Evolutionary conservation across 2,797 vertebrate species (phyloP).

Genomic region (Cyclura pinguis): DNA sequence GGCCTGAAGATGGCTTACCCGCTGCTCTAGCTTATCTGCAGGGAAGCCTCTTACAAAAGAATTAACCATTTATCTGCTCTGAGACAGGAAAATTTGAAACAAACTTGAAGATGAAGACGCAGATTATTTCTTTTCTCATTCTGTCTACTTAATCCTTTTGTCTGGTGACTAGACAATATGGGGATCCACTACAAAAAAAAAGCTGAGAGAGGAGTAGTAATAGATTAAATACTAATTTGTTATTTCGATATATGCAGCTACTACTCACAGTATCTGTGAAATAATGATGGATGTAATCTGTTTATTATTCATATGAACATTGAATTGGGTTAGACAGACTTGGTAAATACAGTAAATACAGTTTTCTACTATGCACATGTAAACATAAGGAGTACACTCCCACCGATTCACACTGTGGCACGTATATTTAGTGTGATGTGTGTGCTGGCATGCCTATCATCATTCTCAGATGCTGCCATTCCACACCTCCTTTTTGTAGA

Average conservation of each 20-base stretch:
- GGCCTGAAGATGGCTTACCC: background rate
- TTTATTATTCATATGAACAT: constrained; percentile 62
- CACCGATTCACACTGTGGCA: constrained; percentile 68
- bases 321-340: constrained; percentile 72
- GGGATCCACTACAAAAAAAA: constrained; percentile 55
- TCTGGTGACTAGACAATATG: constrained; percentile 61
- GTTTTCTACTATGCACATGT: background rate
- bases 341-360: constrained; percentile 68
- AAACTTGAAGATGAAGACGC: constrained; percentile 60
- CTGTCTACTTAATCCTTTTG: constrained; percentile 71
- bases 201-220: constrained; percentile 67
- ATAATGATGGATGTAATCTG: background rate
- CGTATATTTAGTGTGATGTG: constrained; percentile 64
- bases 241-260: constrained; percentile 71
- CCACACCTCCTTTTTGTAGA: constrained; percentile 18
- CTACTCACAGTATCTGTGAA: constrained; percentile 3
- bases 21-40: constrained; percentile 1
- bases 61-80: constrained; percentile 64
- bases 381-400: constrained; percentile 48
- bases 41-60: constrained; percentile 61
- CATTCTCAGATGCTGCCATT: constrained; percentile 30
- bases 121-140: constrained; percentile 67
- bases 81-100: constrained; percentile 59
- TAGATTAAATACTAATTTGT: constrained; percentile 73
- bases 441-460: constrained; percentile 51